A percentile compares a stretch with the other conserved stretches of the same genome.
These are phyloP conservation scores for Chondrosia reniformis DNA, from an alignment of 37 sponge, comb jelly and placozoan species.

Conservation along the genomic window DNA sequence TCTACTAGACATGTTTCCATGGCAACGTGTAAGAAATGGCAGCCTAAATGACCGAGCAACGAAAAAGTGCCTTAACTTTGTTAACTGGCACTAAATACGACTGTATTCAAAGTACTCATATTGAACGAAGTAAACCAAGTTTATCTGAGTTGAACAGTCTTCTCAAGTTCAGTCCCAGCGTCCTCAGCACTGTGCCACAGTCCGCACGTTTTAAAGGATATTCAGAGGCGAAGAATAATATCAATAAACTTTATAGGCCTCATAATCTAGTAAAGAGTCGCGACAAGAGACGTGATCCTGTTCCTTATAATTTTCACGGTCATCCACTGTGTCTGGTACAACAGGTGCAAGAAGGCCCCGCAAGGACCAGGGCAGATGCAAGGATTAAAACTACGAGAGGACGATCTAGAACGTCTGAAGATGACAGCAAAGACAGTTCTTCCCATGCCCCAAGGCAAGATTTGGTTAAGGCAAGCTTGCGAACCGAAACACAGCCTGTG, in stretches of 20 bases:
- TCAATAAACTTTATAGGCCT: neutral
- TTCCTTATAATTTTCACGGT: neutral
- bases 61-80: neutral
- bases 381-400: neutral
- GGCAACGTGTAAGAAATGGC: constrained; percentile 4
- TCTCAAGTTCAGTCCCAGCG: neutral
- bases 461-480: too few relatives aligned
- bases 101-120: too few relatives aligned
- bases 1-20: neutral
- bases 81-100: neutral
- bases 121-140: neutral
- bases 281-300: neutral
- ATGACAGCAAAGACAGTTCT: neutral
- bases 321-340: neutral
- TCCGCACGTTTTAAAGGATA: neutral
- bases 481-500: constrained; percentile 7
- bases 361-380: neutral
- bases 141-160: neutral
- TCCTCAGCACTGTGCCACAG: neutral
- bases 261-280: neutral
- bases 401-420: neutral
- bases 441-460: neutral
- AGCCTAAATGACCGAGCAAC: neutral
- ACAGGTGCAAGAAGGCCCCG: neutral
- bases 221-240: neutral